phyloP scores from a whole-genome alignment of 2,113 vertebrate species.

The Puffinus mauretanicus region DNA sequence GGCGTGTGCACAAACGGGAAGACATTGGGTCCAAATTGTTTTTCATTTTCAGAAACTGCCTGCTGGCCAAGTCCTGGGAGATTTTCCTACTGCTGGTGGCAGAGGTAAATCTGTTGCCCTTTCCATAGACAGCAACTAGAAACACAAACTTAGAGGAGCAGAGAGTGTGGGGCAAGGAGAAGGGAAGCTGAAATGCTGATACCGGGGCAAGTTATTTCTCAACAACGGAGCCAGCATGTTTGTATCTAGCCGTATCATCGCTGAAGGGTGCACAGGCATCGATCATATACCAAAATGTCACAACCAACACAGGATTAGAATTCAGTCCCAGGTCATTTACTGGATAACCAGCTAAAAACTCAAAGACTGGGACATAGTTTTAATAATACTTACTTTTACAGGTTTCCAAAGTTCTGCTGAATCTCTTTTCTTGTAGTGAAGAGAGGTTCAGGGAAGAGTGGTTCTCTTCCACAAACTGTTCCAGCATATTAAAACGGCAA shows the following conservation, averaged over 20 bases:
- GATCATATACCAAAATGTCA: background rate
- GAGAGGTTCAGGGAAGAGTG: background rate
- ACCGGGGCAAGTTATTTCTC: background rate
- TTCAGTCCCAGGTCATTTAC: background rate
- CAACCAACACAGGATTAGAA: background rate
- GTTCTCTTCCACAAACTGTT: background rate
- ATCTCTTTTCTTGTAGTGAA: background rate
- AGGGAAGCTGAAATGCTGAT: background rate
- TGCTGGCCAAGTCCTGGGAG: background rate
- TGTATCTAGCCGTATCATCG: background rate
- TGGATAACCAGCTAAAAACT: background rate
- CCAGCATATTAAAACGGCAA: constrained; percentile 4
- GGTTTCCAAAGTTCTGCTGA: background rate
- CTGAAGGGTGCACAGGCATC: background rate
- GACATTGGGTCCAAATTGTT: background rate
- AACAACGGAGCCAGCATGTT: background rate
- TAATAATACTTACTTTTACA: background rate
- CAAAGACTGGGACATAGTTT: background rate
- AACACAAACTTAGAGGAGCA: background rate
- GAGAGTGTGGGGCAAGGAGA: background rate
- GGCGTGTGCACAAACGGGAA: background rate
- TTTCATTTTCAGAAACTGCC: background rate
- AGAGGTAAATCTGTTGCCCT: background rate
- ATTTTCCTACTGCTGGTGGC: background rate
- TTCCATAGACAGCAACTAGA: background rate